Evolutionary conservation across 2,797 vertebrate species (phyloP).

Genomic region (Gastrophryne carolinensis): DNA sequence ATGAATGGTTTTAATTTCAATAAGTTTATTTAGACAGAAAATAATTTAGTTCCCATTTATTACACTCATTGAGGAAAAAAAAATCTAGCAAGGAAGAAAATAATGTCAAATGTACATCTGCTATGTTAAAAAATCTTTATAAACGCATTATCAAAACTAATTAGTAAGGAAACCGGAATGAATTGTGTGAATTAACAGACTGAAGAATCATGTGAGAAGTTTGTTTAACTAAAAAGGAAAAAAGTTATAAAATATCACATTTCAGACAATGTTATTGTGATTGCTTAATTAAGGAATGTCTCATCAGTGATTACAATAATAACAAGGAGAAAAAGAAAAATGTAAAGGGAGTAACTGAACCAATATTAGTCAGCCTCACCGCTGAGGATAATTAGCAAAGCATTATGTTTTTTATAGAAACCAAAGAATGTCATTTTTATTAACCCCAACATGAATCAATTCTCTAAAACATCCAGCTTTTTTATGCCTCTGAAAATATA

Average conservation of each 20-base stretch:
- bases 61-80: slow-evolving; percentile 24
- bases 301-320: too few species aligned
- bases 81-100: neutral
- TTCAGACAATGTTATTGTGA: slow-evolving; percentile 5
- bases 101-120: slow-evolving; percentile 8
- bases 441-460: too few species aligned
- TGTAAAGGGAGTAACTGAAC: too few species aligned
- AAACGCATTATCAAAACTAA: slow-evolving; percentile 41
- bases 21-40: slow-evolving; percentile 69
- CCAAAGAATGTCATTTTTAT: too few species aligned
- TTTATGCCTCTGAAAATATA: too few species aligned
- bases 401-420: too few species aligned
- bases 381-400: too few species aligned
- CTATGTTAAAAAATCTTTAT: slow-evolving; percentile 24
- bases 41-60: slow-evolving; percentile 50
- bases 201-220: neutral
- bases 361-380: too few species aligned
- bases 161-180: slow-evolving; percentile 10
- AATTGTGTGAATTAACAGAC: slow-evolving; percentile 15
- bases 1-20: slow-evolving; percentile 82
- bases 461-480: too few species aligned
- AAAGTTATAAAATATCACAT: neutral
- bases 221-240: neutral
- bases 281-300: neutral
- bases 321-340: too few species aligned